These are phyloP conservation scores for Dryobotodes eremita DNA, from an alignment of 2,888 invertebrate genomes.

Conservation along the genomic window DNA sequence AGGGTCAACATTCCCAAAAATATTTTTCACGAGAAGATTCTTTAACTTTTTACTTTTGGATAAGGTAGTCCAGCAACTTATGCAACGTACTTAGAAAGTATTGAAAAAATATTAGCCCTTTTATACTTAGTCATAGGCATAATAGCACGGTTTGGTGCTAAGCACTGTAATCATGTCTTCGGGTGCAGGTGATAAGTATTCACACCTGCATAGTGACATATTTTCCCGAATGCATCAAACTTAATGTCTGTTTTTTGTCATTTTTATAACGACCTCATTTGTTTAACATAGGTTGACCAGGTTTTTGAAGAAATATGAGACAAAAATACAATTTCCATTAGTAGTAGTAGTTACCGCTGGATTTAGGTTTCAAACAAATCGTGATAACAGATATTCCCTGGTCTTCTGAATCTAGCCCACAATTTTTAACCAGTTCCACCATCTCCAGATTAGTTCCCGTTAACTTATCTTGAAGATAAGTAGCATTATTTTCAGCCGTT, in stretches of 20 bases:
- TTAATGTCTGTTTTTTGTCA: constrained; percentile 42
- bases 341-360: neutral
- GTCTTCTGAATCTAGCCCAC: neutral
- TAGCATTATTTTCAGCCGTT: neutral
- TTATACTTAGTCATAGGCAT: constrained; percentile 13
- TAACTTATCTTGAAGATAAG: too few species aligned
- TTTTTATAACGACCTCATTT: constrained; percentile 45
- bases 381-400: too few species aligned
- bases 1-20: neutral
- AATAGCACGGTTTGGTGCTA: constrained; percentile 3
- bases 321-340: neutral
- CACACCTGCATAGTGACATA: constrained; percentile 49
- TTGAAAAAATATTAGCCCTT: constrained; percentile 7
- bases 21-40: neutral
- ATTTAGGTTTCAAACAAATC: neutral
- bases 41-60: neutral
- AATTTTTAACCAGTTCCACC: neutral
- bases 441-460: neutral
- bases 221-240: constrained; percentile 41
- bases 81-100: neutral
- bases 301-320: constrained; percentile 6
- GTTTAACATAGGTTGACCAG: constrained; percentile 1
- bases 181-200: constrained; percentile 12
- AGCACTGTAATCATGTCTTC: constrained; percentile 36
- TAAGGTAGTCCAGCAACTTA: neutral